phyloP scores from a whole-genome alignment of 2,797 vertebrate species.

The Sorex maritimensis region DNA sequence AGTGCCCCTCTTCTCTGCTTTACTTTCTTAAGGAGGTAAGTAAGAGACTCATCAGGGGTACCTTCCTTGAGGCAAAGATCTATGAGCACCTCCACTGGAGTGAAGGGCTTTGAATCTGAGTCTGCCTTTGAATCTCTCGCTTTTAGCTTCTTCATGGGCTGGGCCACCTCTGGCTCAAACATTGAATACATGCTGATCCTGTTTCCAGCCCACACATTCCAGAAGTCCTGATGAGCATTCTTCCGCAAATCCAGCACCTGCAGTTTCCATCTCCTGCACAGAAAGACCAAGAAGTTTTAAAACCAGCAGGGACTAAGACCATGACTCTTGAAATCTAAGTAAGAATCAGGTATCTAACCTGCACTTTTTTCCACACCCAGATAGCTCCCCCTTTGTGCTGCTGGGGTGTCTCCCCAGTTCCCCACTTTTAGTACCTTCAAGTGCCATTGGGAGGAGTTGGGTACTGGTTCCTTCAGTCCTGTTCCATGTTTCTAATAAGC shows the following conservation, averaged over 20 bases:
- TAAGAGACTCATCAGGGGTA: background rate
- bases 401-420: background rate
- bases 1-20: background rate
- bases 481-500: background rate
- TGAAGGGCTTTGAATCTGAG: background rate
- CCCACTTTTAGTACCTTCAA: background rate
- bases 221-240: conserved; percentile 63
- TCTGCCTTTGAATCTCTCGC: accelerated
- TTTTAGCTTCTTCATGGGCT: background rate
- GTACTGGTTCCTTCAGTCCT: background rate
- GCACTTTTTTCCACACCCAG: background rate
- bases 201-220: conserved; percentile 11
- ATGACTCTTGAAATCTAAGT: background rate
- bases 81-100: conserved; percentile 36
- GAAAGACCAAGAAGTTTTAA: background rate
- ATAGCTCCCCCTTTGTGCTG: background rate
- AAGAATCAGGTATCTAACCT: background rate
- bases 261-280: conserved; percentile 61
- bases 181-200: background rate
- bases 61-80: conserved; percentile 59
- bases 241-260: conserved; percentile 63
- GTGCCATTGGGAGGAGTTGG: background rate
- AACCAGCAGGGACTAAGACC: background rate
- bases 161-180: conserved; percentile 12
- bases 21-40: conserved; percentile 52